Conservation (phyloP, 2,797 vertebrate species). For the Acanthis flammea region DNA sequence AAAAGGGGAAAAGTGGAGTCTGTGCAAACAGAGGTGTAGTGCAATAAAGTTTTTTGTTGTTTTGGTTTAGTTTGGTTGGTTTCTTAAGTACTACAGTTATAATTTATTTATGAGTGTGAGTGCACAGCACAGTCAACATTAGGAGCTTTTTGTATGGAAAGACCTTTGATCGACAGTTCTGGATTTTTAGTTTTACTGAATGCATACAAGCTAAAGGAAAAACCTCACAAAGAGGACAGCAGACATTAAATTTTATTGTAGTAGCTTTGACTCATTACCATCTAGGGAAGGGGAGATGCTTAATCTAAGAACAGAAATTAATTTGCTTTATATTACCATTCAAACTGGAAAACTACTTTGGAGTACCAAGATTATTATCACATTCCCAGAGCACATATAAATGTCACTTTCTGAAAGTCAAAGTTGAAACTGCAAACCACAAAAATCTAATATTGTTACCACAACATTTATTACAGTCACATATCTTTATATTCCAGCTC, state of each 20-base stretch:
- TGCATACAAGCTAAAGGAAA: background rate
- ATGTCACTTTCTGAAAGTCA: conserved; percentile 46
- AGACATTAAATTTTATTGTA: conserved; percentile 16
- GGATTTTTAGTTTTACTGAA: background rate
- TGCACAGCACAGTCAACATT: background rate
- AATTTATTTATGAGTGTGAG: background rate
- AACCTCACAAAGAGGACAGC: background rate
- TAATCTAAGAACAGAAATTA: conserved; percentile 40
- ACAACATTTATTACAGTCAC: conserved; percentile 22
- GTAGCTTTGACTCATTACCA: conserved; percentile 1
- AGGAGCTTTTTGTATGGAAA: background rate
- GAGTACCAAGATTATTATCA: conserved; percentile 37
- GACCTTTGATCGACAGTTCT: background rate
- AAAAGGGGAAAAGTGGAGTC: background rate
- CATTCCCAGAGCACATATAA: background rate
- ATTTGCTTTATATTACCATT: conserved; percentile 42
- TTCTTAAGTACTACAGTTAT: background rate
- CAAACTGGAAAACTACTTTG: conserved; percentile 37
- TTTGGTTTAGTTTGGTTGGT: background rate
- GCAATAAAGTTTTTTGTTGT: accelerated
- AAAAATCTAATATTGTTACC: conserved; percentile 39
- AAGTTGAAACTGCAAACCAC: conserved; percentile 43
- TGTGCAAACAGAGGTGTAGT: background rate
- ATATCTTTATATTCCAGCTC: conserved; percentile 5
- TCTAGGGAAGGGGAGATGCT: conserved; percentile 4